phyloP scores from a whole-genome alignment of 2,113 vertebrate species.

The Dermatemys mawii region DNA sequence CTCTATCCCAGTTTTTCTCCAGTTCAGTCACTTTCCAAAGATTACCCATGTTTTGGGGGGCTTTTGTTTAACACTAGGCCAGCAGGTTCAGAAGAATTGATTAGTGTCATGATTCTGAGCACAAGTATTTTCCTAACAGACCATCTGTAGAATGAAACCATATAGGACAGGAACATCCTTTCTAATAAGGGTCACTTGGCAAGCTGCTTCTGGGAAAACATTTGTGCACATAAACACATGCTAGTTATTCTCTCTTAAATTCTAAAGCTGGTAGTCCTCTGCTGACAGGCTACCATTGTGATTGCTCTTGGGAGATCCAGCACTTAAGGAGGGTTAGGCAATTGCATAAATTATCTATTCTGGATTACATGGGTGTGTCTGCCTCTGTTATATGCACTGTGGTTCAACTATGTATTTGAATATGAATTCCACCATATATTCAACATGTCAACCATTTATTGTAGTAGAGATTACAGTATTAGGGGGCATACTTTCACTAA shows the following conservation, averaged over 20 bases:
- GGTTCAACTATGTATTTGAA: background rate
- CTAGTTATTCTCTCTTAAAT: background rate
- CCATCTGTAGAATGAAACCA: background rate
- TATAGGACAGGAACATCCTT: background rate
- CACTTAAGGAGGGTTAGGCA: background rate
- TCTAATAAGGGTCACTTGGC: background rate
- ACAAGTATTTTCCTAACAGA: background rate
- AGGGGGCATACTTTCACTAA: background rate
- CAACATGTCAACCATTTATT: background rate
- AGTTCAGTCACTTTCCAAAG: background rate
- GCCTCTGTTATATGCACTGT: background rate
- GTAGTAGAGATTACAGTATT: background rate
- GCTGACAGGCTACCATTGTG: background rate
- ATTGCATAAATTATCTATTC: background rate
- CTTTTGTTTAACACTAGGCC: background rate
- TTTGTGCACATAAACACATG: background rate
- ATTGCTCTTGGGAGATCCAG: background rate
- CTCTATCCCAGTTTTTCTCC: background rate
- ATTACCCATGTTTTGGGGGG: background rate
- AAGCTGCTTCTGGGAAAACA: background rate
- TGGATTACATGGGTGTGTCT: background rate
- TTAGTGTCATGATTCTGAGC: background rate
- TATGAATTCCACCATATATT: background rate
- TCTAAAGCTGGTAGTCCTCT: background rate
- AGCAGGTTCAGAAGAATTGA: background rate